Percentiles rank a stretch among this genome's conserved stretches.
These are phyloP conservation scores for Ischnus inquisitorius DNA, from an alignment of 2,888 invertebrate species.

Conservation along the genomic window DNA sequence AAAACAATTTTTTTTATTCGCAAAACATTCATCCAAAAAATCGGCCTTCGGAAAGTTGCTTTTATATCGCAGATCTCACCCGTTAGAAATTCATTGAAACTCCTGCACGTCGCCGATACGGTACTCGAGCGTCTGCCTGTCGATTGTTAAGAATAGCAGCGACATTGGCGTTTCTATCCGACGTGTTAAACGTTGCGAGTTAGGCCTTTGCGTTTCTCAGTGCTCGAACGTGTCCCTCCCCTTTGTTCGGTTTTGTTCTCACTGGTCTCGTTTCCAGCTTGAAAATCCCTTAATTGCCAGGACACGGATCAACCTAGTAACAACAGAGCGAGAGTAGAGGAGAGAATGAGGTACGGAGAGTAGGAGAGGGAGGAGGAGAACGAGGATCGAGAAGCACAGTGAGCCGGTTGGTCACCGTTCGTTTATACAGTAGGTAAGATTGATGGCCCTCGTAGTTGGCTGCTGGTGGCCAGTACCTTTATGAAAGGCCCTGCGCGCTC, in stretches of 20 bases:
- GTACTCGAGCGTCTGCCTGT: constrained; percentile 4
- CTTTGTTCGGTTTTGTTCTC: constrained; percentile 12
- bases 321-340: constrained; percentile 27
- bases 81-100: constrained; percentile 33
- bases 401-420: constrained; percentile 13
- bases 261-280: constrained; percentile 22
- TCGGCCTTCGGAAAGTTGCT: too few species aligned
- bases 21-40: too few species aligned
- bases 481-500: constrained; percentile 13
- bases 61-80: constrained; percentile 8
- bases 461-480: constrained; percentile 19
- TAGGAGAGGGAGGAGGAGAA: not conserved
- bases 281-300: constrained; percentile 51
- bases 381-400: constrained; percentile 5
- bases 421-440: constrained; percentile 30
- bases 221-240: constrained; percentile 1
- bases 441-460: constrained; percentile 25
- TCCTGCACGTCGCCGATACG: constrained; percentile 48
- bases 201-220: not conserved
- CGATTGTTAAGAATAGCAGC: constrained; percentile 8
- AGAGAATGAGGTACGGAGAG: constrained; percentile 27
- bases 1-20: too few species aligned
- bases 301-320: constrained; percentile 26
- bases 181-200: not conserved
- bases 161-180: not conserved